These are phyloP conservation scores for Chelonoidis abingdonii DNA, from an alignment of 2,113 vertebrate genomes.

Conservation along the genomic window DNA sequence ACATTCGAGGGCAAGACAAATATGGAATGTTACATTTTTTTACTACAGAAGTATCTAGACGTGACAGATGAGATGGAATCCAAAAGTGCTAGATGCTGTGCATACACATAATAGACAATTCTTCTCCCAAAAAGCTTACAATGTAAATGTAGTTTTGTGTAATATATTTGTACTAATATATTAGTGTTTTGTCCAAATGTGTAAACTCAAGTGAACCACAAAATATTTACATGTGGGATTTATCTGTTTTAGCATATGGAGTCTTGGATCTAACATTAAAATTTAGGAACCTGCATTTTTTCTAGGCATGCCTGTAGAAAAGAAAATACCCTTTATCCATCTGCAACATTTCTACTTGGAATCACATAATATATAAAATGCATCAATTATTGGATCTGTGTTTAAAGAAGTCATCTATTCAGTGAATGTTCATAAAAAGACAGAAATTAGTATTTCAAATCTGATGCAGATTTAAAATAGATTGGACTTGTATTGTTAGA, in stretches of 20 bases:
- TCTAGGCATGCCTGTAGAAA: neutral
- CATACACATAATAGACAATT: neutral
- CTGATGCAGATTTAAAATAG: neutral
- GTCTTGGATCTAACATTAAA: too few species aligned
- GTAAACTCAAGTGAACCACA: neutral
- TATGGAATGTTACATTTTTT: neutral
- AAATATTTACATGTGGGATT: neutral
- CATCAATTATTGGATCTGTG: neutral
- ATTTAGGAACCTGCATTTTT: too few species aligned
- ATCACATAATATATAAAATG: neutral
- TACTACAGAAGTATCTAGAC: neutral
- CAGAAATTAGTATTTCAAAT: neutral
- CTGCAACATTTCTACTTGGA: neutral
- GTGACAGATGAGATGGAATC: neutral
- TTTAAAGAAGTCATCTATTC: slow-evolving; percentile 25
- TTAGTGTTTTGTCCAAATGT: neutral
- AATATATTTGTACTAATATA: neutral
- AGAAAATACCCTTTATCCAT: neutral
- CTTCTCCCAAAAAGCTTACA: neutral
- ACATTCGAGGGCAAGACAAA: neutral
- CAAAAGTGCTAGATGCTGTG: neutral
- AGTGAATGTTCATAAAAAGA: neutral
- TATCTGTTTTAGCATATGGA: neutral
- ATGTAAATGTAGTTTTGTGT: neutral
- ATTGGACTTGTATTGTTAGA: neutral